Percentiles rank a stretch among this genome's conserved stretches.
These are phyloP conservation scores for Yponomeuta malinellus DNA, from an alignment of 2,888 invertebrate species.

Conservation along the genomic window DNA sequence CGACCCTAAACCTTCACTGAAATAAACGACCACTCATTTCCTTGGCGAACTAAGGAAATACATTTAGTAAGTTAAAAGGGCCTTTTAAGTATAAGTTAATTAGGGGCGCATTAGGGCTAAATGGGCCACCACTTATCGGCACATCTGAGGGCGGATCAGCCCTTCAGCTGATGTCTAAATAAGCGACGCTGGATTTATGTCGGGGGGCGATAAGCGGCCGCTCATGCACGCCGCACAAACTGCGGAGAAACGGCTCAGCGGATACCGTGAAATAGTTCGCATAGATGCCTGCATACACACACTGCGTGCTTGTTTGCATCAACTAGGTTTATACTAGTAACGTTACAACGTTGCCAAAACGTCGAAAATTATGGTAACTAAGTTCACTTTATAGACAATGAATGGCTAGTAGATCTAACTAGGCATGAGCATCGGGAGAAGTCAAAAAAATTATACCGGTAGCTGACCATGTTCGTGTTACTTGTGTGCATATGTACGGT, in stretches of 20 bases:
- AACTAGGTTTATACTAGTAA: too few relatives aligned
- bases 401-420: too few relatives aligned
- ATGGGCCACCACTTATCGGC: slow-evolving; percentile 57
- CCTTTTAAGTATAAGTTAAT: slow-evolving; percentile 61
- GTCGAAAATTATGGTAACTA: too few relatives aligned
- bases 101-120: slow-evolving; percentile 54
- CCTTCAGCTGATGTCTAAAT: slow-evolving; percentile 39
- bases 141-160: slow-evolving; percentile 41
- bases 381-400: too few relatives aligned
- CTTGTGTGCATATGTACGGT: too few relatives aligned
- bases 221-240: neutral
- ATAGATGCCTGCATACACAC: too few relatives aligned
- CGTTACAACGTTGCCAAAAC: too few relatives aligned
- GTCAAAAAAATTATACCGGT: too few relatives aligned
- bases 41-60: slow-evolving; percentile 12
- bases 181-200: slow-evolving; percentile 26
- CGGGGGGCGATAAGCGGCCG: neutral
- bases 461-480: too few relatives aligned
- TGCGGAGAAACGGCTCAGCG: neutral
- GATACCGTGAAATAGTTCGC: too few relatives aligned
- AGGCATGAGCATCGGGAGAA: too few relatives aligned
- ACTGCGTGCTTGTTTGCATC: too few relatives aligned
- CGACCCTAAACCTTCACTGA: neutral
- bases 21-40: slow-evolving; percentile 16
- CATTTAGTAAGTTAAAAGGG: slow-evolving; percentile 16